Conservation (phyloP, 2,797 vertebrate genomes). For the Apogon hyalosoma region DNA sequence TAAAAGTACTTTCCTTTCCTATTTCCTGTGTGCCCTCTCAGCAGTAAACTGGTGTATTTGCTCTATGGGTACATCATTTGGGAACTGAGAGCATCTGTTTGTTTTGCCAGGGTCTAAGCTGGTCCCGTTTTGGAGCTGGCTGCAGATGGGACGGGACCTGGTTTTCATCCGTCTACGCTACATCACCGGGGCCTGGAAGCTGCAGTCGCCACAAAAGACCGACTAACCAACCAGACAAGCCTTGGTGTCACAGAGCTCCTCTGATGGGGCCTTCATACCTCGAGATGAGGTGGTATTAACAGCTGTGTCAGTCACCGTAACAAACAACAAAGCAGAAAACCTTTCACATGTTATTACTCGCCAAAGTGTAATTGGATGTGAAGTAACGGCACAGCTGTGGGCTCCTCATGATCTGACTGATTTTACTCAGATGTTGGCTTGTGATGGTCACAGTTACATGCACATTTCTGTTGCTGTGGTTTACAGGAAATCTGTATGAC, state of each 20-base stretch:
- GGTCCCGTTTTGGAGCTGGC: conserved; percentile 98
- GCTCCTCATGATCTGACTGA: conserved; percentile 48
- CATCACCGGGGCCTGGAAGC: conserved; percentile 94
- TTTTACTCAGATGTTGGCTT: conserved; percentile 43
- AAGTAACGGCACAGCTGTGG: conserved; percentile 36
- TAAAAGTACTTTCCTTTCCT: neutral
- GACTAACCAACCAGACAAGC: conserved; percentile 69
- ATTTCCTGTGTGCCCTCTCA: neutral
- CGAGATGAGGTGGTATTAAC: conserved; percentile 42
- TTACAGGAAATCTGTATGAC: conserved; percentile 41
- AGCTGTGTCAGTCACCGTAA: conserved; percentile 41
- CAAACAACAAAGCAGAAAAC: conserved; percentile 19
- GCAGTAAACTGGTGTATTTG: neutral
- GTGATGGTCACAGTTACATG: conserved; percentile 56
- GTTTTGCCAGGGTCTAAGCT: conserved; percentile 92
- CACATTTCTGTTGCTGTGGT: conserved; percentile 31
- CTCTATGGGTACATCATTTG: conserved; percentile 7
- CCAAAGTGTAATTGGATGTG: conserved; percentile 15
- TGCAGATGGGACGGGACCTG: conserved; percentile 97
- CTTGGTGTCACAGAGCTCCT: conserved; percentile 39
- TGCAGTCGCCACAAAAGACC: conserved; percentile 85
- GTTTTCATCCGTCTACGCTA: conserved; percentile 95
- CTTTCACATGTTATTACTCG: conserved; percentile 15
- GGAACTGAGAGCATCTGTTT: conserved; percentile 35
- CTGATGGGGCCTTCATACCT: conserved; percentile 36